A percentile compares a stretch with the other conserved stretches of the same genome.
Evolutionary conservation across 92 coral and sea anemone species (phyloP).

Genomic region (Montipora capitata): DNA sequence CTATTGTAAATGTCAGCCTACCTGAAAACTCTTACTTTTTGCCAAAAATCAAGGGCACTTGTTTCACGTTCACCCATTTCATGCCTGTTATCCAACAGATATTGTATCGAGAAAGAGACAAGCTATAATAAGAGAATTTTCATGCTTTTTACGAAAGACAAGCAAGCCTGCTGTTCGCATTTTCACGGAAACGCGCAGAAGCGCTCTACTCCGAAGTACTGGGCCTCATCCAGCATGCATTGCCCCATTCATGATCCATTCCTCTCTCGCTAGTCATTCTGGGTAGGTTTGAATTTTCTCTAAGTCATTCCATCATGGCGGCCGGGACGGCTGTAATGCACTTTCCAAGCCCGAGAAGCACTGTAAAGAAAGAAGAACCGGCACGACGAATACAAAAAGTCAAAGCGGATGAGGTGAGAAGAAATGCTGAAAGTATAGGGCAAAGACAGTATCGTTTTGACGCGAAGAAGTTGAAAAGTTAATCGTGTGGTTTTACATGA

Average conservation of each 20-base stretch:
- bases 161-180: neutral
- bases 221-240: constrained; percentile 54
- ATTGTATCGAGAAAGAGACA: no score
- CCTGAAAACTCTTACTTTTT: no score
- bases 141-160: no score
- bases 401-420: constrained; percentile 83
- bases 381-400: constrained; percentile 82
- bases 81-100: no score
- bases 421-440: neutral
- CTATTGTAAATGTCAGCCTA: no score
- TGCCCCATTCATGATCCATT: constrained; percentile 27
- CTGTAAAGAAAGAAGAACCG: constrained; percentile 88
- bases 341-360: constrained; percentile 88
- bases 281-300: constrained; percentile 82
- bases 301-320: constrained; percentile 98
- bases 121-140: no score
- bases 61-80: no score
- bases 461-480: constrained; percentile 19
- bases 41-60: no score
- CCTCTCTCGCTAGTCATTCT: constrained; percentile 53
- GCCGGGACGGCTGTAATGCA: constrained; percentile 99
- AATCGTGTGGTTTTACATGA: constrained; percentile 60
- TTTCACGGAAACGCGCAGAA: neutral
- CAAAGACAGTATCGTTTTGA: neutral
- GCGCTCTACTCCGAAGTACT: neutral